Percentiles rank a stretch among this genome's conserved stretches.
Evolutionary conservation across 2,888 invertebrate species (phyloP).

Genomic region (Eremobia ochroleuca): DNA sequence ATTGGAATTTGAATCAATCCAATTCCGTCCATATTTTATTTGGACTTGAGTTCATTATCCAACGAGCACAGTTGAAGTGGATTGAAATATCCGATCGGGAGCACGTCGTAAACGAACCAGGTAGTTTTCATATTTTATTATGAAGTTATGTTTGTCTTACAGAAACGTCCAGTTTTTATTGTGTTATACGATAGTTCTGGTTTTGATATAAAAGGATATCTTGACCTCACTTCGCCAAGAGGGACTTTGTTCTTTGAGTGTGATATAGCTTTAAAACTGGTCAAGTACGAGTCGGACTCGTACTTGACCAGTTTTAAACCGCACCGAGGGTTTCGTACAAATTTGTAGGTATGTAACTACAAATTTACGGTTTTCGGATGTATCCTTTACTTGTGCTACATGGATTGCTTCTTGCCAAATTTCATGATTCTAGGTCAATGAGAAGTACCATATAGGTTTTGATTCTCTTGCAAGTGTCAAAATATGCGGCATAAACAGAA

Average conservation of each 20-base stretch:
- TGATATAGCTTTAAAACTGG: slow-evolving; percentile 3
- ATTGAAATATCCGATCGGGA: slow-evolving; percentile 75
- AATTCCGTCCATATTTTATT: slow-evolving; percentile 73
- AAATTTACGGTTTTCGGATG: too few species aligned
- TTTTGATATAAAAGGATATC: slow-evolving; percentile 5
- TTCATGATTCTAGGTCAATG: too few species aligned
- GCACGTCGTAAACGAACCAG: slow-evolving; percentile 75
- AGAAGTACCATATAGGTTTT: too few species aligned
- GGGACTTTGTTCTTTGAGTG: background rate
- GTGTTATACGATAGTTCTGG: slow-evolving; percentile 44
- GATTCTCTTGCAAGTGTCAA: too few species aligned
- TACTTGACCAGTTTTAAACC: too few species aligned
- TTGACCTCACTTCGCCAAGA: background rate
- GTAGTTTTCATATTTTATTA: slow-evolving; percentile 78
- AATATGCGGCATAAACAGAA: too few species aligned
- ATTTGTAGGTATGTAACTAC: too few species aligned
- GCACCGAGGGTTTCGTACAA: too few species aligned
- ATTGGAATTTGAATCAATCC: slow-evolving; percentile 67
- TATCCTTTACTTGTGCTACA: too few species aligned
- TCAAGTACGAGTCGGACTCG: too few species aligned
- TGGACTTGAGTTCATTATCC: slow-evolving; percentile 72
- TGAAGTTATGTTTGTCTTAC: slow-evolving; percentile 65
- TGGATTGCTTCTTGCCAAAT: too few species aligned
- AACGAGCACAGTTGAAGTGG: slow-evolving; percentile 66
- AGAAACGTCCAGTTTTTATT: slow-evolving; percentile 63